phyloP scores from a whole-genome alignment of 2,888 invertebrate genomes.

The Crossocerus cetratus region DNA sequence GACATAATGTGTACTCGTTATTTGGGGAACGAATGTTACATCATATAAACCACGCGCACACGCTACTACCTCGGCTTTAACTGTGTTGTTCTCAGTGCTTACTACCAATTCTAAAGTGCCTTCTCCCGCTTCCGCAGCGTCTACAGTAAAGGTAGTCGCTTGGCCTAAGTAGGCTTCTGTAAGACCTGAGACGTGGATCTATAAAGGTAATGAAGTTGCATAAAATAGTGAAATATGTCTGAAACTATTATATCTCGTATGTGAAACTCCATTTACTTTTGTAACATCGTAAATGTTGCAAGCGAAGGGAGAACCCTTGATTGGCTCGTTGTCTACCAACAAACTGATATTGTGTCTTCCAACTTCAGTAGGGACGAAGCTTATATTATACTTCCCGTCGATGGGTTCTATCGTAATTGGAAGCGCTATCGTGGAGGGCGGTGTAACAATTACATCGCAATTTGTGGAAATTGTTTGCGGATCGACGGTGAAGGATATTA shows the following conservation, averaged over 20 bases:
- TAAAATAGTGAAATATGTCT: neutral
- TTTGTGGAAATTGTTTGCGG: constrained; percentile 75
- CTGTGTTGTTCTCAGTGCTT: constrained; percentile 92
- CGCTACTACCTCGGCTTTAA: constrained; percentile 92
- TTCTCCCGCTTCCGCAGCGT: constrained; percentile 96
- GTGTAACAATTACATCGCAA: constrained; percentile 81
- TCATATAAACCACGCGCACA: constrained; percentile 94
- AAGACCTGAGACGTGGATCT: constrained; percentile 74
- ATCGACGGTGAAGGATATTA: constrained; percentile 81
- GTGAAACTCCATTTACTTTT: constrained; percentile 79
- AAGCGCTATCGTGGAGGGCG: constrained; percentile 90
- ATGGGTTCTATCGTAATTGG: constrained; percentile 84
- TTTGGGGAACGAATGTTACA: constrained; percentile 94
- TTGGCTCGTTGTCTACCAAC: constrained; percentile 88
- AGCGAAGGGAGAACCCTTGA: constrained; percentile 94
- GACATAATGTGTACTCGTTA: constrained; percentile 92
- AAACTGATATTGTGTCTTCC: constrained; percentile 92
- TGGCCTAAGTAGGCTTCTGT: constrained; percentile 81
- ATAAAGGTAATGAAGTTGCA: no score
- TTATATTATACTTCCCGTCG: constrained; percentile 84
- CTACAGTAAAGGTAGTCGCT: constrained; percentile 94
- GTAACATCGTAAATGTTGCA: constrained; percentile 97
- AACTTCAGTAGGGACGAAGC: constrained; percentile 91
- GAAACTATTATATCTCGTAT: neutral
- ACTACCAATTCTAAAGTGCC: constrained; percentile 95